These are phyloP conservation scores for Aegithalos caudatus DNA, from an alignment of 2,113 vertebrate genomes.

Conservation along the genomic window DNA sequence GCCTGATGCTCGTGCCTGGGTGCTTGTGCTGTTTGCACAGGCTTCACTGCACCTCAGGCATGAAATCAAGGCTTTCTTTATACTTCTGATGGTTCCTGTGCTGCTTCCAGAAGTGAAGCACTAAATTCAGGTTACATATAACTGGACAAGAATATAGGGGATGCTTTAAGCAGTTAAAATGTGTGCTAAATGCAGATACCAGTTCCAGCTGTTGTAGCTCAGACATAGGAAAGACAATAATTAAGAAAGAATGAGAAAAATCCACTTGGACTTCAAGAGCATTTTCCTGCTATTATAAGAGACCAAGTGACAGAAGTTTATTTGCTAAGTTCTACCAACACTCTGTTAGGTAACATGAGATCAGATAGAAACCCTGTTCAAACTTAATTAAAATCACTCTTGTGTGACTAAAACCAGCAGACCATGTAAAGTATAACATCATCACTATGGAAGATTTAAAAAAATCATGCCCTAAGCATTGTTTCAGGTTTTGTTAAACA, in stretches of 20 bases:
- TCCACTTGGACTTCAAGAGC: background rate
- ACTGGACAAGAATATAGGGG: background rate
- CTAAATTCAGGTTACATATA: background rate
- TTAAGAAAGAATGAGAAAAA: background rate
- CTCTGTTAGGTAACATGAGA: background rate
- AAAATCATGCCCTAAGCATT: background rate
- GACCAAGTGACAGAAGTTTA: background rate
- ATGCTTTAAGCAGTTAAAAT: background rate
- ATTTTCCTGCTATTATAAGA: background rate
- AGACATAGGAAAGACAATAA: background rate
- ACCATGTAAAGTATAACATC: background rate
- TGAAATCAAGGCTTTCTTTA: background rate
- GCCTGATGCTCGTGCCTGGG: background rate
- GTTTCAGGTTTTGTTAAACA: background rate
- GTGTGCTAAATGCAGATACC: background rate
- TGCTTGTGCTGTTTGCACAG: background rate
- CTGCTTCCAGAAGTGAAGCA: background rate
- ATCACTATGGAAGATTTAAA: background rate
- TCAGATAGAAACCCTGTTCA: background rate
- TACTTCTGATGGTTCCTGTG: background rate
- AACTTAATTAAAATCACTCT: background rate
- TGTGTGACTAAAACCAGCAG: background rate
- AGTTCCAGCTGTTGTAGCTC: background rate
- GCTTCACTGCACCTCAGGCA: background rate
- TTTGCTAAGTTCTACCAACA: background rate